phyloP scores from a whole-genome alignment of 2,888 invertebrate genomes.

The Agriotes lineatus region DNA sequence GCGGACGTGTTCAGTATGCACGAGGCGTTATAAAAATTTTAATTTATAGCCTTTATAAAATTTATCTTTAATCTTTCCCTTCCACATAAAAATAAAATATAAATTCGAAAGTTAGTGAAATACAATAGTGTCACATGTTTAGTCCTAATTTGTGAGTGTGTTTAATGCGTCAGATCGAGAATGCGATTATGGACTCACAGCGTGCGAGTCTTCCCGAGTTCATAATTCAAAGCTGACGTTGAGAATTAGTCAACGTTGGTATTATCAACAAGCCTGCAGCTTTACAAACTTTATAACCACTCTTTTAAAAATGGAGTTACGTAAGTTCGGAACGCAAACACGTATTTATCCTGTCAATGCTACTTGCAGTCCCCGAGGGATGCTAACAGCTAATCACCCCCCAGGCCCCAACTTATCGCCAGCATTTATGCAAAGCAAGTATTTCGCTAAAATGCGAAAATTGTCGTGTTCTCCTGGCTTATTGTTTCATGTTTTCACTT shows the following conservation, averaged over 20 bases:
- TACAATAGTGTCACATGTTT: constrained; percentile 61
- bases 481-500: constrained; percentile 57
- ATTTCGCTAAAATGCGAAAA: constrained; percentile 35
- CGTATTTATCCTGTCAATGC: constrained; percentile 16
- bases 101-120: constrained; percentile 54
- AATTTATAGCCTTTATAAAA: constrained; percentile 38
- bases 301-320: constrained; percentile 4
- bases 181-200: constrained; percentile 59
- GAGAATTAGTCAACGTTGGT: constrained; percentile 56
- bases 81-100: constrained; percentile 38
- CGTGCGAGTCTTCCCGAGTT: constrained; percentile 53
- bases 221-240: constrained; percentile 59
- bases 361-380: background rate
- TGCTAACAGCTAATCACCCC: background rate
- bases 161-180: constrained; percentile 59
- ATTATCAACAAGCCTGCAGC: constrained; percentile 40
- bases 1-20: constrained; percentile 20
- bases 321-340: constrained; percentile 6
- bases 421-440: constrained; percentile 13
- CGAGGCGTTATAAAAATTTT: constrained; percentile 36
- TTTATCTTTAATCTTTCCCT: constrained; percentile 37
- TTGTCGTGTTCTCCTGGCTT: constrained; percentile 42
- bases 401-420: constrained; percentile 13
- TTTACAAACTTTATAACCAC: constrained; percentile 29
- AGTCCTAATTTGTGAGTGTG: constrained; percentile 63